Conservation (phyloP, 2,888 invertebrate species). For the Tryphoninae sp. region DNA sequence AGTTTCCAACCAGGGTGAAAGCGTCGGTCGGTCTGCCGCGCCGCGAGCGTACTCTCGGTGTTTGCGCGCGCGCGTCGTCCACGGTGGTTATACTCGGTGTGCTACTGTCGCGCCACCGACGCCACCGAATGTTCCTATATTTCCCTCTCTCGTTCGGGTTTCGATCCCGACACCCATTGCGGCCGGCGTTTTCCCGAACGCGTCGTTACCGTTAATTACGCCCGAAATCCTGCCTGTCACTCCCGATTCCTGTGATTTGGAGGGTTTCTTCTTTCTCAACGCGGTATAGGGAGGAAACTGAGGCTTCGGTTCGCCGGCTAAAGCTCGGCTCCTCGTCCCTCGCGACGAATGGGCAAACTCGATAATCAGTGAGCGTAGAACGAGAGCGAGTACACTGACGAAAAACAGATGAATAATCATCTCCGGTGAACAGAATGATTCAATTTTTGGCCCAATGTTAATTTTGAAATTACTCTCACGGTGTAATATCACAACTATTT, state of each 20-base stretch:
- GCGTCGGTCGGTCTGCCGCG: slow-evolving; percentile 59
- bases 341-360: slow-evolving; percentile 32
- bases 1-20: slow-evolving; percentile 68
- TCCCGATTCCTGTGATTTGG: slow-evolving; percentile 58
- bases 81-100: slow-evolving; percentile 34
- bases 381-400: slow-evolving; percentile 26
- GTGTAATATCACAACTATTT: no score
- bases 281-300: background rate
- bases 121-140: slow-evolving; percentile 42
- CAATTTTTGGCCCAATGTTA: no score
- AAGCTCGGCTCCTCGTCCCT: slow-evolving; percentile 32
- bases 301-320: slow-evolving; percentile 2
- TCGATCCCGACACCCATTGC: slow-evolving; percentile 61
- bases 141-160: slow-evolving; percentile 64
- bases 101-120: slow-evolving; percentile 49
- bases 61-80: slow-evolving; percentile 11
- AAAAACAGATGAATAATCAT: slow-evolving; percentile 53
- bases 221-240: slow-evolving; percentile 60
- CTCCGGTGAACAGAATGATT: background rate
- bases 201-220: slow-evolving; percentile 69
- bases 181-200: slow-evolving; percentile 48
- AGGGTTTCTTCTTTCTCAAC: slow-evolving; percentile 35
- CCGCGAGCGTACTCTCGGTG: slow-evolving; percentile 11
- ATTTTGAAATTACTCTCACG: slow-evolving; percentile 27
- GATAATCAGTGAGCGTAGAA: slow-evolving; percentile 51